Evolutionary conservation across 2,797 vertebrate species (phyloP).

Genomic region (Neostethus bicornis): DNA sequence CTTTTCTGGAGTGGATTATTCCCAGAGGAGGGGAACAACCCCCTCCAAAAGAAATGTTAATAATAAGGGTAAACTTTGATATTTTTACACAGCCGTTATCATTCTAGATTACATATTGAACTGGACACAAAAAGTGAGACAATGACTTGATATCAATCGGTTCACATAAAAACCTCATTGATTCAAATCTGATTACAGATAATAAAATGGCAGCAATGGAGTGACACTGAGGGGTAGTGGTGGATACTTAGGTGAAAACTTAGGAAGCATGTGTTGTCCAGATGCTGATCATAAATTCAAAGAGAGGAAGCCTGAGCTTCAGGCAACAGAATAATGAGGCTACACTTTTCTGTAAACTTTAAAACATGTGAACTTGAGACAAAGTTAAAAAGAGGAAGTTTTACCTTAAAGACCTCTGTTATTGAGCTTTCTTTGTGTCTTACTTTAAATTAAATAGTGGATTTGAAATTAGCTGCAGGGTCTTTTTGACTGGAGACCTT

Average conservation of each 20-base stretch:
- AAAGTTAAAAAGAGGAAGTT: background rate
- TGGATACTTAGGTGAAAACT: constrained; percentile 50
- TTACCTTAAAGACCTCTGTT: background rate
- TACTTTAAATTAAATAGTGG: too few relatives aligned
- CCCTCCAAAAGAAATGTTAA: background rate
- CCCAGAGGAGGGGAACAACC: constrained; percentile 8
- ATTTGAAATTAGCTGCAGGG: constrained; percentile 23
- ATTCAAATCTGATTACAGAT: background rate
- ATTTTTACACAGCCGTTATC: background rate
- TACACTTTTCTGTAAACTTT: constrained; percentile 57
- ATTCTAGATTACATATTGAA: too few relatives aligned
- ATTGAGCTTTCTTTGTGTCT: too few relatives aligned
- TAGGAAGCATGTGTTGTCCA: constrained; percentile 75
- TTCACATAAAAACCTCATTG: background rate
- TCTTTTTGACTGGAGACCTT: constrained; percentile 9
- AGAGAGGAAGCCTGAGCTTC: constrained; percentile 47
- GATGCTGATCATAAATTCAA: constrained; percentile 69
- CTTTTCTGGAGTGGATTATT: constrained; percentile 21
- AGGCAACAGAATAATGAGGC: constrained; percentile 71
- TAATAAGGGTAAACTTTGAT: background rate
- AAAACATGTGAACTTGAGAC: constrained; percentile 28
- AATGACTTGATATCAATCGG: background rate
- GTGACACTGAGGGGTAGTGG: constrained; percentile 10
- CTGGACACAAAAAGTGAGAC: background rate
- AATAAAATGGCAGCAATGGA: constrained; percentile 12